Conservation (phyloP, 2,113 vertebrate species). For the Noturus placidus region DNA sequence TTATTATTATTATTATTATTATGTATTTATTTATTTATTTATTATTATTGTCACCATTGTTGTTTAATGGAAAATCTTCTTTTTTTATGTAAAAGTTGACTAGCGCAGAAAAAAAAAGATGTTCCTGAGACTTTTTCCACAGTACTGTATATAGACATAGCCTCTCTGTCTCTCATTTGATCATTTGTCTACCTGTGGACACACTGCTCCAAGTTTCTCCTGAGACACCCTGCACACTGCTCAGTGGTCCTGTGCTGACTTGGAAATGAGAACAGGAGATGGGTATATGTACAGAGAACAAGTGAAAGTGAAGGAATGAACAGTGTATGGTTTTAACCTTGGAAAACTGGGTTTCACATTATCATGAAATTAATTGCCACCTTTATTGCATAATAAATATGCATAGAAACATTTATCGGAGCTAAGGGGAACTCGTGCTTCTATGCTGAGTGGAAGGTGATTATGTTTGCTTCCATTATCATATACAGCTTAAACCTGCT, state of each 20-base stretch:
- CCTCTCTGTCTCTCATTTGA: conserved; percentile 1
- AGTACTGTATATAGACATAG: neutral
- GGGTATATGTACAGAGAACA: neutral
- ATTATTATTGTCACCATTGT: neutral
- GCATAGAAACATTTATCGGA: conserved; percentile 59
- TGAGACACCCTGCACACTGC: neutral
- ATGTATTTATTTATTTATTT: too few species aligned
- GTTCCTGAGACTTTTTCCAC: neutral
- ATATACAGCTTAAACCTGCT: conserved; percentile 51
- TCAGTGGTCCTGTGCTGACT: neutral
- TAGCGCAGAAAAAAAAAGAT: conserved; percentile 4
- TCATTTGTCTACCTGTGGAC: conserved; percentile 14
- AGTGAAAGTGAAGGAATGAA: conserved; percentile 35
- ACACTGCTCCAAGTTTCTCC: neutral
- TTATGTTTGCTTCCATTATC: conserved; percentile 59
- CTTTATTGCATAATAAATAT: conserved; percentile 65
- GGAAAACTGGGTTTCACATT: conserved; percentile 61
- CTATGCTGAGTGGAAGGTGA: conserved; percentile 52
- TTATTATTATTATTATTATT: neutral
- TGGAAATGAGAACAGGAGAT: neutral
- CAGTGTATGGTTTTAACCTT: conserved; percentile 61
- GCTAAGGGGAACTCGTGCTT: conserved; percentile 53
- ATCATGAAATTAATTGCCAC: conserved; percentile 68
- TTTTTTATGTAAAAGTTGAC: neutral
- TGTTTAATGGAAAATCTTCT: neutral